Percentiles rank a stretch among this genome's conserved stretches.
These are phyloP conservation scores for Agrilus mali DNA, from an alignment of 2,888 invertebrate species.

Conservation along the genomic window DNA sequence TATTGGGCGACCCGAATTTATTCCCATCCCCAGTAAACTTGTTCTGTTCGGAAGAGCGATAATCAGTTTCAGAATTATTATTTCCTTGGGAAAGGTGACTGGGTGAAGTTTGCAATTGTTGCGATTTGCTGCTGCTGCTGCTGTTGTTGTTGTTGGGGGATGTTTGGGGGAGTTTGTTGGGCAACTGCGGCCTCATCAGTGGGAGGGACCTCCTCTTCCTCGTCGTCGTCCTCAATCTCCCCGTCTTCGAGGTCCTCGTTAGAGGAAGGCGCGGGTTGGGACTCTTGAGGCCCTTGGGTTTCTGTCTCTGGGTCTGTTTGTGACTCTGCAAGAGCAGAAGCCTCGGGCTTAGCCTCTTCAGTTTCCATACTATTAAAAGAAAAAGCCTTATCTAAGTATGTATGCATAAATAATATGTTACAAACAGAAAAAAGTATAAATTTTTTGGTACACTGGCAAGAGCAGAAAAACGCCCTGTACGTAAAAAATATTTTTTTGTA, in stretches of 20 bases:
- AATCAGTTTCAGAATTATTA: neutral
- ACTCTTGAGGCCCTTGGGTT: neutral
- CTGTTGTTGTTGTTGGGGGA: slow-evolving; percentile 29
- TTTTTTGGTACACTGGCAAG: too few relatives aligned
- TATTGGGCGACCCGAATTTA: slow-evolving; percentile 3
- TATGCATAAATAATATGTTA: too few relatives aligned
- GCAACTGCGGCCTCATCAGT: slow-evolving; percentile 25
- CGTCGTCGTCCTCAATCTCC: slow-evolving; percentile 64
- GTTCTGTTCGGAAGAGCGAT: neutral
- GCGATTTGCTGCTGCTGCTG: neutral
- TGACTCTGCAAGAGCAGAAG: neutral
- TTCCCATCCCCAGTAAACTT: neutral
- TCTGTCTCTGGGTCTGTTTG: slow-evolving; percentile 9
- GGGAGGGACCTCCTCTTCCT: slow-evolving; percentile 39
- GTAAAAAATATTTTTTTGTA: too few relatives aligned
- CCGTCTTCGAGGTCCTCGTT: slow-evolving; percentile 73
- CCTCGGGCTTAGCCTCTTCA: too few relatives aligned
- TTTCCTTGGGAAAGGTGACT: neutral
- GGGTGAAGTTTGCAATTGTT: neutral
- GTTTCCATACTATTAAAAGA: neutral
- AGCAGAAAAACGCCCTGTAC: too few relatives aligned
- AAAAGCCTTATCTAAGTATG: neutral
- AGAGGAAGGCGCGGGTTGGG: slow-evolving; percentile 1
- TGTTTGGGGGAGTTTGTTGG: slow-evolving; percentile 18
- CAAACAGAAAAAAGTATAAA: too few relatives aligned